Evolutionary conservation across 1,140 invertebrate species (phyloP).

Genomic region (Drosophila sturtevanti): DNA sequence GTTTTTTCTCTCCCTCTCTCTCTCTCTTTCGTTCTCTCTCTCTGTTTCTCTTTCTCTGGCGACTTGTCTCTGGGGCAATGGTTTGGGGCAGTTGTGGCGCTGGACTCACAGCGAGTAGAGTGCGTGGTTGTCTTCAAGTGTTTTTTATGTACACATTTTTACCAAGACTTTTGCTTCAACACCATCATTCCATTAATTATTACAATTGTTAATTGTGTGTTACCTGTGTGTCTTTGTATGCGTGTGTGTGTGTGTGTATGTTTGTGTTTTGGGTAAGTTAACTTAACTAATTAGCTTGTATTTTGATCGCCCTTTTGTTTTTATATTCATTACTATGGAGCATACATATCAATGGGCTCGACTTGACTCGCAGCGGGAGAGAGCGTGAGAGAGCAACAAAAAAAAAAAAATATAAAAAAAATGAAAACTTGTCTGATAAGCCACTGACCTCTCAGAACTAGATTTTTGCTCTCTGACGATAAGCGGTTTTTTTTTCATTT

Average conservation of each 20-base stretch:
- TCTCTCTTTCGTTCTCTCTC: constrained; percentile 34
- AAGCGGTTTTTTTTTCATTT: constrained; percentile 47
- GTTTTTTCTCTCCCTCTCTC: constrained; percentile 40
- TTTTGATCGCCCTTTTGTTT: constrained; percentile 15
- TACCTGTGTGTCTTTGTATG: constrained; percentile 20
- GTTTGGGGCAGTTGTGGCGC: constrained; percentile 62
- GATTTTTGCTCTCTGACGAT: constrained; percentile 40
- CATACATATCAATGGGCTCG: constrained; percentile 13
- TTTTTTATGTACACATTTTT: constrained; percentile 12
- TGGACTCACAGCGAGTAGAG: constrained; percentile 72
- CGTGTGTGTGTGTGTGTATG: background rate
- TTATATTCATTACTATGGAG: constrained; percentile 8
- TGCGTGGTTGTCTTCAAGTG: constrained; percentile 49
- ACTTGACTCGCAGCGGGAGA: constrained; percentile 20
- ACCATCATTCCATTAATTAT: constrained; percentile 41
- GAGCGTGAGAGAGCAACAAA: constrained; percentile 7
- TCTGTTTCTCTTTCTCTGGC: background rate
- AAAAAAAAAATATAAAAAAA: constrained; percentile 12
- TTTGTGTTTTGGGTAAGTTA: constrained; percentile 26
- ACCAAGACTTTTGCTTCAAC: constrained; percentile 13
- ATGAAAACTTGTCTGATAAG: constrained; percentile 62
- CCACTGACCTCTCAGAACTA: constrained; percentile 68
- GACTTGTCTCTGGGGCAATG: constrained; percentile 27
- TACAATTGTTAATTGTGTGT: constrained; percentile 22
- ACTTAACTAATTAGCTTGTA: constrained; percentile 35